A percentile compares a stretch with the other conserved stretches of the same genome.
Conservation (phyloP, 30 jellyfish, hydroid and myxozoan genomes). For the Rhopilema esculentum region DNA sequence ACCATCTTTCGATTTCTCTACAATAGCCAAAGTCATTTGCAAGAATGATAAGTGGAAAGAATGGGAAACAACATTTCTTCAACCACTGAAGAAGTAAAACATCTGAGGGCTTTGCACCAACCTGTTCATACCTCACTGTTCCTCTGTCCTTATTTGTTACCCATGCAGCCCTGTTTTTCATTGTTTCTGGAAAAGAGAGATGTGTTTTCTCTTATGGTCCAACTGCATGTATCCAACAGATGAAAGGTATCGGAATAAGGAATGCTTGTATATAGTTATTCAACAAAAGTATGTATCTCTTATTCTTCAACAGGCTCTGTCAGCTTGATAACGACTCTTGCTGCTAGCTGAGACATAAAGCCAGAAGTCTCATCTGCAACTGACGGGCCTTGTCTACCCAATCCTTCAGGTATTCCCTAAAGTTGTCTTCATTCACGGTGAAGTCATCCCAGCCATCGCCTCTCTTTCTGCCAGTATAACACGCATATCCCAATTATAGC, state of each 20-base stretch:
- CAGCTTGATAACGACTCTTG: background rate
- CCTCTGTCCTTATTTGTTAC: constrained; percentile 36
- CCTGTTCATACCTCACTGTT: constrained; percentile 18
- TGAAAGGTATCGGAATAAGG: constrained; percentile 1
- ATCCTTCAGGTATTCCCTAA: background rate
- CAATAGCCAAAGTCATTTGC: constrained; percentile 34
- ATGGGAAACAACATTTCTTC: constrained; percentile 47
- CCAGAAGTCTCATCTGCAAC: background rate
- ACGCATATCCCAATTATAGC: constrained; percentile 27
- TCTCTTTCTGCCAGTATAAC: constrained; percentile 44
- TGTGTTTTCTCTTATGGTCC: constrained; percentile 18
- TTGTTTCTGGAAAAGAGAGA: constrained; percentile 26
- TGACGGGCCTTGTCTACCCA: background rate
- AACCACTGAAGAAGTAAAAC: constrained; percentile 23
- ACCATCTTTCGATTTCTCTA: background rate
- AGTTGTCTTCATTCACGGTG: background rate
- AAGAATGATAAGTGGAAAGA: no score
- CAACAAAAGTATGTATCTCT: no score
- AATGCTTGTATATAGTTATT: no score
- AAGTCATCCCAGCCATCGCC: constrained; percentile 10
- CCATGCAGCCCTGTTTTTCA: constrained; percentile 45
- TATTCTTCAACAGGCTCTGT: no score
- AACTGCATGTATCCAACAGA: constrained; percentile 28
- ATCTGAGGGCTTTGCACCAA: constrained; percentile 13
- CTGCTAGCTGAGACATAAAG: background rate